Base-by-base conservation (phyloP, 2,797 vertebrate genomes). In the Eulemur coronatus region DNA sequence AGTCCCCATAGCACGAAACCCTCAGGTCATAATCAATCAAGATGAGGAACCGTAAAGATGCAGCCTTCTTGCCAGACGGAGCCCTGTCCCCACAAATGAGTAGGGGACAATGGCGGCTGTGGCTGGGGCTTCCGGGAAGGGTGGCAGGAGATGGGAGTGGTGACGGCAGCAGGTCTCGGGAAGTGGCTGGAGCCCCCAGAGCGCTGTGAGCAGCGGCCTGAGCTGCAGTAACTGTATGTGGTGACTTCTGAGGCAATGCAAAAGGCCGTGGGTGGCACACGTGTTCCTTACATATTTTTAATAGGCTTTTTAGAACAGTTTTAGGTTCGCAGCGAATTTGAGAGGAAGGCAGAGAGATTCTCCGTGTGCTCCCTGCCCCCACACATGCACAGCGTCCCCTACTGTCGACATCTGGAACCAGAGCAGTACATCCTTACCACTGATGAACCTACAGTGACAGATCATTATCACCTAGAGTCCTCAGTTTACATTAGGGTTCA, bases 151-250 rank as follows among this genome's bases (percentile, higher is more conserved):
- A 75, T 12, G 17, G 63, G 43, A 43, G 46, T 61, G 41, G n/a
- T 3, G n/a, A 57, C 1, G 4, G 28, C 7, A 20, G 24, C 10
- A 13, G 7, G 1, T 10, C 4, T 5, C 5, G 4, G 13, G 35
- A 43, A 28, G 43, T 12, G 52, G 6, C 8, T 9, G 24, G 43
- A 76, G 9, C 14, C 24, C n/a, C n/a, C 26, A 59, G 30, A 48
- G 57, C 14, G 0, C 59, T n/a, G 14, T 30, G 15, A 63, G 0
- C 18, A 50, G 85, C 2, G 17, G 2, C 9, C 38, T 30, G 7
- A 28, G 28, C 15, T 17, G 8, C 48, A 50, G 4, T 10, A 1
- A 3, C 52, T 11, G 14, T 33, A 8, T 2, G 6, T 41, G 4
- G 2, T 41, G 9, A 50, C 4, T 28, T 43, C 43, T 14, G 50